Evolutionary conservation across 2,113 vertebrate genomes (phyloP), one percentile per base, ranked within the genome.

Genomic region (Pedionomus torquatus): DNA sequence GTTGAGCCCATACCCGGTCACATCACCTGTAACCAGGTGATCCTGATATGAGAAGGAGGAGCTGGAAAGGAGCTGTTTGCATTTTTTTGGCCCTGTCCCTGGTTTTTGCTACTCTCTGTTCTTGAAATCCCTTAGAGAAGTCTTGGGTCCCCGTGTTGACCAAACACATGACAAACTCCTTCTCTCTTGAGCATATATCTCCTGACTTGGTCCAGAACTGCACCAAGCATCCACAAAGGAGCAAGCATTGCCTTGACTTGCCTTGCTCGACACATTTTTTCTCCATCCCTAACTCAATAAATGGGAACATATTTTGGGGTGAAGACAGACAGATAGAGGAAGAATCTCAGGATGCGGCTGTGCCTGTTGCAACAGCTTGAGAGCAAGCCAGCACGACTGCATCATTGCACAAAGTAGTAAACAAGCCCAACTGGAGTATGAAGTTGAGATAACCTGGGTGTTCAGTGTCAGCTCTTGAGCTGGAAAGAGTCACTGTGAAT

Each of bases 321-420:
- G 65, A 83, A 79, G 41, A n/a, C 41, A 89, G 68, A 55, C 77
- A 89, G 82, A 82, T 1, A 5, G 83, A 93, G 52, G 81, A 89
- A 85, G 68, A 83, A 31, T 93, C 39, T 93, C 72, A 93, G 89
- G 72, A 95, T 61, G 90, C 74, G 43, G 11, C 79, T 91, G 54
- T 14, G n/a, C n/a, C 52, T 91, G 80, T 87, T 90, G 90, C 86
- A 95, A 92, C 8, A 68, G 64, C 65, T 84, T 89, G 92, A 89
- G 78, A 71, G 65, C 1, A 2, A 92, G 80, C 92, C 95, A 94
- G 43, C 58, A 66, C 1, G 3, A 46, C 71, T 80, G 74, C 63
- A 90, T 94, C 19, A 0, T 24, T 93, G 75, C 88, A 75, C 24
- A 31, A 41, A 93, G 76, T 54, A 90, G 75, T 92, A 95, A 96